phyloP scores from a whole-genome alignment of 2,113 vertebrate genomes.

The Xiphias gladius region DNA sequence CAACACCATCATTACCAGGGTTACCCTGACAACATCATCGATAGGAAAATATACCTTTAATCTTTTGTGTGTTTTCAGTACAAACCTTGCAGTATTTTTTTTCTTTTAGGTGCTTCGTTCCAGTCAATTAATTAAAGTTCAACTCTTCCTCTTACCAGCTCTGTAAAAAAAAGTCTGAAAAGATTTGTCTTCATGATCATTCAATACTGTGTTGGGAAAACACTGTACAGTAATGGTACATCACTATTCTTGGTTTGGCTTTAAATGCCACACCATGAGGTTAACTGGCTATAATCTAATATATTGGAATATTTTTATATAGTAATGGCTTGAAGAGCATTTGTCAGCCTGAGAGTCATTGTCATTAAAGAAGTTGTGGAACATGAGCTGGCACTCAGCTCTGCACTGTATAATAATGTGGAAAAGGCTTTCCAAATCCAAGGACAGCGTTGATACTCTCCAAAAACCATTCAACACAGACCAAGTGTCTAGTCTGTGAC shows the following conservation, averaged over 20 bases:
- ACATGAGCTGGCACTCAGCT: conserved; percentile 67
- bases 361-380: conserved; percentile 68
- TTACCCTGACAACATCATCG: conserved; percentile 80
- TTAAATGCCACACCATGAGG: conserved; percentile 44
- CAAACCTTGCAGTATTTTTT: conserved; percentile 11
- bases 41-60: conserved; percentile 57
- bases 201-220: conserved; percentile 31
- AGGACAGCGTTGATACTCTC: conserved; percentile 66
- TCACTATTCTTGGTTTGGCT: conserved; percentile 44
- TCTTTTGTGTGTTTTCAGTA: conserved; percentile 27
- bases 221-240: not conserved
- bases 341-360: conserved; percentile 58
- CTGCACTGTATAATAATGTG: conserved; percentile 73
- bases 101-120: conserved; percentile 9
- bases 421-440: conserved; percentile 77
- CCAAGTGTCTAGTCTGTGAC: conserved; percentile 78
- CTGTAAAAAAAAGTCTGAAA: conserved; percentile 12
- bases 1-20: conserved; percentile 78
- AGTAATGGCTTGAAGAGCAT: conserved; percentile 63
- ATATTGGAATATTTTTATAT: conserved; percentile 61
- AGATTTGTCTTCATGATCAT: conserved; percentile 26
- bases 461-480: conserved; percentile 78
- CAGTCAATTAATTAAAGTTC: conserved; percentile 3
- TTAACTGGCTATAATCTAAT: conserved; percentile 51
- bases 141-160: conserved; percentile 24